Conservation (phyloP, 2,113 vertebrate species). For the Pavo muticus region DNA sequence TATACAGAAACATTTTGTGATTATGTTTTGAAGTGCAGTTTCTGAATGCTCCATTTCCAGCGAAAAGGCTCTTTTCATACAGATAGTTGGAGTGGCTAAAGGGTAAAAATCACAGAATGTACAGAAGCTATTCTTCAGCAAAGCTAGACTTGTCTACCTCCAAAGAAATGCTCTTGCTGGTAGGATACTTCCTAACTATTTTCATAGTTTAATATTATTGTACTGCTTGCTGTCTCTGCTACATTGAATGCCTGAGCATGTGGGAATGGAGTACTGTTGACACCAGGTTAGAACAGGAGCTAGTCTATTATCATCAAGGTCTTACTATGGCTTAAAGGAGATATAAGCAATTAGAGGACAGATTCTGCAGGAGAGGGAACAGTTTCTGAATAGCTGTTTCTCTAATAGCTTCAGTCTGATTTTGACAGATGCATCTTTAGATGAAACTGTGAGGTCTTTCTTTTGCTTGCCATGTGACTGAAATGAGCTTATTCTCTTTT, state of each 20-base stretch:
- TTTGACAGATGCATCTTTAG: not conserved
- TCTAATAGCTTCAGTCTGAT: not conserved
- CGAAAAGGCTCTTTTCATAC: not conserved
- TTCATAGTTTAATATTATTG: not conserved
- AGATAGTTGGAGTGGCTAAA: not conserved
- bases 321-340: not conserved
- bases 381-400: not conserved
- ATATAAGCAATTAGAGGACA: not conserved
- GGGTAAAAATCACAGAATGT: not conserved
- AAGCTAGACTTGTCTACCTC: not conserved
- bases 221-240: not conserved
- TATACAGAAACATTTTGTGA: not conserved
- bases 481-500: not conserved
- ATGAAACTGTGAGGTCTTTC: not conserved
- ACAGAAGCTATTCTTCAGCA: not conserved
- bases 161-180: not conserved
- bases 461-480: not conserved
- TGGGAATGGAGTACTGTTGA: not conserved
- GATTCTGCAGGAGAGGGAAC: not conserved
- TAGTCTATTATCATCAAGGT: not conserved
- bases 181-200: not conserved
- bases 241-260: not conserved
- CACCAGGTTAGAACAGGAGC: not conserved
- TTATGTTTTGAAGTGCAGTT: not conserved
- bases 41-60: not conserved